phyloP scores from a whole-genome alignment of 2,888 invertebrate species.

The Stratiomys singularior region DNA sequence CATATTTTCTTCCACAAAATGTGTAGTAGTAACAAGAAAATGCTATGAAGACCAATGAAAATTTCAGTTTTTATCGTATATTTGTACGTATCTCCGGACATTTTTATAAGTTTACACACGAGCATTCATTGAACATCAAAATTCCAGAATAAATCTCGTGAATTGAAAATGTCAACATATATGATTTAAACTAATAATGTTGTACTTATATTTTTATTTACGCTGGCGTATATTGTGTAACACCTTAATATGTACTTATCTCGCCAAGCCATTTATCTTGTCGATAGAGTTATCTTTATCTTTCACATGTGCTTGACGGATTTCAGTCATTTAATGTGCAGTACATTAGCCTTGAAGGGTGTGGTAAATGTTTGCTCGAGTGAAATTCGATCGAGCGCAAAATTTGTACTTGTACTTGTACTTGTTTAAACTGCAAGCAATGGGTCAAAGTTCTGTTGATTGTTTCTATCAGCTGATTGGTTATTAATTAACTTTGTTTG shows the following conservation, averaged over 20 bases:
- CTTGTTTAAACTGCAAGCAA: background rate
- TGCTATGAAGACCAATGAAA: no score
- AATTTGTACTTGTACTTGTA: background rate
- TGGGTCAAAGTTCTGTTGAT: no score
- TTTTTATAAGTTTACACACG: no score
- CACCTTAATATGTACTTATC: conserved; percentile 11
- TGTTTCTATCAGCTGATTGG: no score
- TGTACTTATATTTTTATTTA: background rate
- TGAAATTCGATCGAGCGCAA: conserved; percentile 12
- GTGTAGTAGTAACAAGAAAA: no score
- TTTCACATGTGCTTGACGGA: background rate
- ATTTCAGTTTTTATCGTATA: no score
- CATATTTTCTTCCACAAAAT: no score
- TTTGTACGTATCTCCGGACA: no score
- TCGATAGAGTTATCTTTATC: background rate
- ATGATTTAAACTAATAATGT: background rate
- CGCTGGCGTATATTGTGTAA: background rate
- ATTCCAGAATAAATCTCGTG: background rate
- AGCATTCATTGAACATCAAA: no score
- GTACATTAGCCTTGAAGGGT: conserved; percentile 16
- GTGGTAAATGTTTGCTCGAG: background rate
- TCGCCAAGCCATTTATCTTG: conserved; percentile 3
- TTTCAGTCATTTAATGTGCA: background rate
- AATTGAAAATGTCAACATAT: background rate
- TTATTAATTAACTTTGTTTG: background rate